Evolutionary conservation across 2,888 invertebrate species (phyloP).

Genomic region (Ornithoptera alexandrae): DNA sequence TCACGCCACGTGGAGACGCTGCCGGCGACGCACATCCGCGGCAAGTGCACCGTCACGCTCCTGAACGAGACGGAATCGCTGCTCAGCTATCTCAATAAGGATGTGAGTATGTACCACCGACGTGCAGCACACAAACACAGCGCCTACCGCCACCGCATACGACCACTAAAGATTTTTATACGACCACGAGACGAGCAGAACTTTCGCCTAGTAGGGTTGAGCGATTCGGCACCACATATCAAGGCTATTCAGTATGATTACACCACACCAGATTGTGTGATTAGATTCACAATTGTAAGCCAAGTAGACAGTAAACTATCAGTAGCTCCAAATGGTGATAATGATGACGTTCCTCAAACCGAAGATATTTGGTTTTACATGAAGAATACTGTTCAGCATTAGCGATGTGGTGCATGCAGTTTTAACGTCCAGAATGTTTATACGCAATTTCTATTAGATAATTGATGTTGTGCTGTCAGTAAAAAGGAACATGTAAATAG

Average conservation of each 20-base stretch:
- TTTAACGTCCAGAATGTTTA: not conserved
- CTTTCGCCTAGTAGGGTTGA: too few species aligned
- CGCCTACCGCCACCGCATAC: not conserved
- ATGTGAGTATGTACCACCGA: constrained; percentile 84
- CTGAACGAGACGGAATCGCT: constrained; percentile 99
- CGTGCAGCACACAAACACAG: not conserved
- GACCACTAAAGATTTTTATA: too few species aligned
- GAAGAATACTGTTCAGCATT: too few species aligned
- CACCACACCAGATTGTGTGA: not conserved
- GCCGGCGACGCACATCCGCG: constrained; percentile 99
- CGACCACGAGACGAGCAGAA: too few species aligned
- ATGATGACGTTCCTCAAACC: too few species aligned
- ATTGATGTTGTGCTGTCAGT: not conserved
- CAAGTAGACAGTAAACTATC: not conserved
- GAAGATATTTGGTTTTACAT: too few species aligned
- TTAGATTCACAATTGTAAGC: not conserved
- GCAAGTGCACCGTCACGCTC: constrained; percentile 99
- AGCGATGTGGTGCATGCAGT: not conserved
- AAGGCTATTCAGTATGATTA: not conserved
- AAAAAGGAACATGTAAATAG: not conserved
- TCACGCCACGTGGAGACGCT: constrained; percentile 98
- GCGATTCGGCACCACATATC: not conserved
- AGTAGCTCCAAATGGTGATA: too few species aligned
- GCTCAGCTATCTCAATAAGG: constrained; percentile 97
- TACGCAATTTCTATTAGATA: not conserved